Evolutionary conservation across 2,888 invertebrate genomes (phyloP).

Genomic region (Drymonia ruficornis): DNA sequence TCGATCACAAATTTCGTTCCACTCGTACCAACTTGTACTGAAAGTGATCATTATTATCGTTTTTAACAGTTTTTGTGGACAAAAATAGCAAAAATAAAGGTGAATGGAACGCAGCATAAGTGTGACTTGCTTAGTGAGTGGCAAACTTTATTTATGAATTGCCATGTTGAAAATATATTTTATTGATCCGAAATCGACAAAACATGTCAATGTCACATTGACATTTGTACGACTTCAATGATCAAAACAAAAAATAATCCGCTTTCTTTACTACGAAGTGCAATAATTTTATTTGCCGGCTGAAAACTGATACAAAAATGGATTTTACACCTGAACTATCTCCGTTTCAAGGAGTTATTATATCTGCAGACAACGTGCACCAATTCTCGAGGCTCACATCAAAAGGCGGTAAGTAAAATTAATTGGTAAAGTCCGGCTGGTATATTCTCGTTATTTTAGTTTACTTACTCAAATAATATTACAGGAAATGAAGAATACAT

Average conservation of each 20-base stretch:
- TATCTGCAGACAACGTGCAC: conserved; percentile 66
- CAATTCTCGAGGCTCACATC: conserved; percentile 60
- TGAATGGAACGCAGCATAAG: no score
- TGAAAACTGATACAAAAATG: conserved; percentile 38
- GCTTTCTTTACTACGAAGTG: neutral
- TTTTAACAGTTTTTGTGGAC: no score
- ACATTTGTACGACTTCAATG: neutral
- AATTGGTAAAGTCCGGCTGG: no score
- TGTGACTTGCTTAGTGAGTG: no score
- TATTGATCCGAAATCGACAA: no score
- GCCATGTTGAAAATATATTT: no score
- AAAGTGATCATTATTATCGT: no score
- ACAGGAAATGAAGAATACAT: conserved; percentile 74
- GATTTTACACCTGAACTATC: conserved; percentile 67
- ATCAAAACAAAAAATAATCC: neutral
- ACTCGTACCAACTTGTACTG: no score
- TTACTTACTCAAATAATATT: conserved; percentile 23
- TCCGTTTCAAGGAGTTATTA: conserved; percentile 68
- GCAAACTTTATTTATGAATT: no score
- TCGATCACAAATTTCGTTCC: no score
- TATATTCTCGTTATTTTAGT: neutral
- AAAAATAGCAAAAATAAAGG: no score
- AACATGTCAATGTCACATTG: neutral
- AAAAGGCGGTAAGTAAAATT: conserved; percentile 62
- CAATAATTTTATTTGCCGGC: neutral